Evolutionary conservation across 2,113 vertebrate genomes (phyloP).

Genomic region (Deroptyus accipitrinus): DNA sequence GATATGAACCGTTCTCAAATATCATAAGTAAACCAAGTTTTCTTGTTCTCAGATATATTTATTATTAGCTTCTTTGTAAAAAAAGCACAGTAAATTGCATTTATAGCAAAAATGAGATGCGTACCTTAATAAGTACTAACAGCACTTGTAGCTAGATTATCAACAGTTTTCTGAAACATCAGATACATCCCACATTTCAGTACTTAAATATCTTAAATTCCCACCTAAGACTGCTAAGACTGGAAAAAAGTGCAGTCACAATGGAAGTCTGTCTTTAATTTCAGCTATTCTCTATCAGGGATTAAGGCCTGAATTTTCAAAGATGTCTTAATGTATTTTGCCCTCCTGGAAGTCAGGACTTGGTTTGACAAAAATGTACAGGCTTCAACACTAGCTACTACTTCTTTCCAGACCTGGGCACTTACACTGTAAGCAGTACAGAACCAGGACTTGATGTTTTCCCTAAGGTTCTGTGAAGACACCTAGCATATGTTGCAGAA

Average conservation of each 20-base stretch:
- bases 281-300: not conserved
- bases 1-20: not conserved
- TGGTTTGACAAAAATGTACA: not conserved
- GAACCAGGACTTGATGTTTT: not conserved
- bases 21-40: not conserved
- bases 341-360: not conserved
- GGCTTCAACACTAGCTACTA: not conserved
- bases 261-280: not conserved
- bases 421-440: conserved; percentile 10
- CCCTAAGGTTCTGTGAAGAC: not conserved
- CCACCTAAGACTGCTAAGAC: not conserved
- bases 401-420: not conserved
- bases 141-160: not conserved
- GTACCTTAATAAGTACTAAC: not conserved
- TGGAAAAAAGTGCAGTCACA: not conserved
- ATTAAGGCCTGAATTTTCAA: not conserved
- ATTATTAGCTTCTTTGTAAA: conserved; percentile 1
- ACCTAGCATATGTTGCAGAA: not conserved
- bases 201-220: not conserved
- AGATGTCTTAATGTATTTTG: not conserved
- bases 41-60: not conserved
- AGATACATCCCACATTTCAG: not conserved
- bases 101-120: not conserved
- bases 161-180: conserved; percentile 25
- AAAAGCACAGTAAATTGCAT: not conserved